Base-by-base conservation (phyloP, 2,888 invertebrate genomes). In the Sicus ferrugineus region DNA sequence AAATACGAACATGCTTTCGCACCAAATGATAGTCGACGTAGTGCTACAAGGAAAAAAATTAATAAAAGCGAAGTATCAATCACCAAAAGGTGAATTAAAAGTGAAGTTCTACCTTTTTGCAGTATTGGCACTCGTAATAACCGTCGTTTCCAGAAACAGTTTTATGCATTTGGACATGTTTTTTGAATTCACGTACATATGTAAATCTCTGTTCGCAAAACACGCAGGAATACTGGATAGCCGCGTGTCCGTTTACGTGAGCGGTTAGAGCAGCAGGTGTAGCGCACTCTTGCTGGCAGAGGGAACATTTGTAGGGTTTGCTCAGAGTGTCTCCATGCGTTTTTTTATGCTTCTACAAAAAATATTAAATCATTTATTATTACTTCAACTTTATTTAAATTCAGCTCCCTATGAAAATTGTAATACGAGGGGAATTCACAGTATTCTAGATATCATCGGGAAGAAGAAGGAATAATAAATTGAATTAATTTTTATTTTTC, bases 201-300 rank as follows among this genome's bases (percentile, higher is more conserved):
- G 90, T 89, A 79, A 92, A 93, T 16, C 88, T 87, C 77, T 89
- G 87, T 68, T 89, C 88, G 80, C 93, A 93, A 77, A 92, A 90
- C 0, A 92, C 90, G 80, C 93, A 93, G 2, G 73, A 70, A 65
- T 76, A 77, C n/a, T 69, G 72, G 1, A 70, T 70, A 58, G 70
- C 72, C 26, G 74, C 68, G 88, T 93, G 93, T 4, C 89, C 90
- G 84, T 92, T 92, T 70, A 90, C 81, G 81, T 93, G 93, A 75
- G 91, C 91, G 2, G 90, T 88, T 26, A 93, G 84, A 3, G 92
- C 92, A 0, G 92, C 90, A 78, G 91, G 90, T 75, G 90, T 92
- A 78, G 92, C 87, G 82, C 92, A 92, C 65, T 90, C 83, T 80
- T 91, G 91, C 42, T 86, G 86, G 77, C 92, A 92, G 56, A 88